A percentile compares a stretch with the other conserved stretches of the same genome.
These are phyloP conservation scores for Cyphotilapia sp. DNA, from an alignment of 2,113 vertebrate genomes.

Conservation along the genomic window DNA sequence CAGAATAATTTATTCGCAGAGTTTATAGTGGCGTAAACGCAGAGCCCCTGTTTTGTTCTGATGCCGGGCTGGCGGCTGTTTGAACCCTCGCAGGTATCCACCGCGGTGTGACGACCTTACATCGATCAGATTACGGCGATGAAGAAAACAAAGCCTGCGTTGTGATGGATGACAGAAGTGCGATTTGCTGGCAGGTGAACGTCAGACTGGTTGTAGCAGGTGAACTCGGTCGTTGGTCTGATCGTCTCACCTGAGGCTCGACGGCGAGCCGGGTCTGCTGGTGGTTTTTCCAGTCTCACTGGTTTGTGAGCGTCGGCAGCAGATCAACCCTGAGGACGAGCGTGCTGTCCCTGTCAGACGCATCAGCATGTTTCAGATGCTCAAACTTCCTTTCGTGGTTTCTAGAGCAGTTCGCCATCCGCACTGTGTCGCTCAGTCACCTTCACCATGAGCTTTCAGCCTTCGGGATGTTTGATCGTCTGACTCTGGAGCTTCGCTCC, in stretches of 20 bases:
- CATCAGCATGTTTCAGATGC: background rate
- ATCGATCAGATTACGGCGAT: background rate
- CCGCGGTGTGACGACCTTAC: fast-evolving
- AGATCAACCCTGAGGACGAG: background rate
- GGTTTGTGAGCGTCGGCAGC: background rate
- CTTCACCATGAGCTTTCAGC: background rate
- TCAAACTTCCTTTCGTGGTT: background rate
- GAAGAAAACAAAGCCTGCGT: fast-evolving
- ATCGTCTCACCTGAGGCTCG: fast-evolving
- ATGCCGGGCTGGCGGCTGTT: background rate
- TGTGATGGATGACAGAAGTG: fast-evolving
- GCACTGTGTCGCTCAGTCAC: fast-evolving
- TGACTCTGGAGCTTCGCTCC: background rate
- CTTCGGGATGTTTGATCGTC: fast-evolving
- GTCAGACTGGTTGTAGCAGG: background rate
- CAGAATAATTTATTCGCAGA: background rate
- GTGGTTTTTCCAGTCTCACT: fast-evolving
- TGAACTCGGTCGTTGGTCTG: background rate
- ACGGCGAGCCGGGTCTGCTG: background rate
- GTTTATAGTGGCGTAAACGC: background rate
- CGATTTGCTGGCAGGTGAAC: background rate
- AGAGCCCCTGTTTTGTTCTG: background rate
- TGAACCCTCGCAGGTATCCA: background rate
- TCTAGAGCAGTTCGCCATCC: background rate
- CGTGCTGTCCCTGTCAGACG: fast-evolving